Evolutionary conservation across 2,797 vertebrate genomes (phyloP), one percentile per base, ranked within the genome.

Genomic region (Manis pentadactyla): DNA sequence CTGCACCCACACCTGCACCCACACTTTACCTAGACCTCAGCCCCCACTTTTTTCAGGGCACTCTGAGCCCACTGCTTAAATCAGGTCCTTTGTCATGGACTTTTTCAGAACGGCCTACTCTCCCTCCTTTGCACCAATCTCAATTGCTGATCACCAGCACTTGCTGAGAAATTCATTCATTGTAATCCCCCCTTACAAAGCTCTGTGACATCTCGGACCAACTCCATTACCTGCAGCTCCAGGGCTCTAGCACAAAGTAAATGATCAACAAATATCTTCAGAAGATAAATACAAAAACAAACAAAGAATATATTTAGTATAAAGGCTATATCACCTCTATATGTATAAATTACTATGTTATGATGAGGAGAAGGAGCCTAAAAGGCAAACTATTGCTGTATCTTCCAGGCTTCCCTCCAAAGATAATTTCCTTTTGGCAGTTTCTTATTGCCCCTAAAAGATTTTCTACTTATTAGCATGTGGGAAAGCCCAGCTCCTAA

Each of bases 401-500:
- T 66, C 59, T 92, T 87, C 51, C n/a, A 78, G 82, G 19, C 25
- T 82, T 73, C 31, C 90, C 90, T 88, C n/a, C 46, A 83, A 94
- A 53, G 29, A 18, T 61, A 11, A 37, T 12, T 74, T 91, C 42
- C 8, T 29, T 88, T 93, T 51, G 73, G 23, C 53, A 31, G 11
- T 68, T 93, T 89, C 37, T 81, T 74, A 63, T 92, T 86, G 81
- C 42, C 46, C n/a, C 42, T 77, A 77, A 94, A 96, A 89, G 39
- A 63, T 74, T 87, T 96, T 82, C n/a, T 55, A 75, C 59, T 63
- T 87, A 95, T 95, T 61, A 87, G 11, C 49, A 89, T 74, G 19
- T 84, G 55, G 57, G 57, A 90, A 94, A 96, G 29, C 42, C 42
- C 34, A 68, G 87, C 34, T 87, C 66, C 78, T 96, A 93, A 96